Evolutionary conservation across 2,113 vertebrate genomes (phyloP), one percentile per base, ranked within the genome.

Genomic region (Litocranius walleri): DNA sequence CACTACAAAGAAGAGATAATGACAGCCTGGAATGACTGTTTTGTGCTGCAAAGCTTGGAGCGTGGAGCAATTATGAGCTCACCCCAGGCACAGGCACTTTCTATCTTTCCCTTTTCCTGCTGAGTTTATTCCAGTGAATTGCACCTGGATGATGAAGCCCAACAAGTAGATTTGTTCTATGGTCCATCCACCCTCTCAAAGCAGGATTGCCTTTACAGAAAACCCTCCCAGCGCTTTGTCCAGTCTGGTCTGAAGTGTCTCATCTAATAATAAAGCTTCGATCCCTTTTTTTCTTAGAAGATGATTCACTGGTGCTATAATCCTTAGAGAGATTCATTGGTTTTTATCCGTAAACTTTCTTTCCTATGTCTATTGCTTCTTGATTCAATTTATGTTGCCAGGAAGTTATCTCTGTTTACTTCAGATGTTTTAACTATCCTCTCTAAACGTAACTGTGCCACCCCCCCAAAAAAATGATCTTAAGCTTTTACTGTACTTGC

Each of bases 1-100:
- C 93, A 83, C 93, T 36, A 97, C 95, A 97, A 98, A 98, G 94
- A 57, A 96, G 83, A 95, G 91, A 97, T 97, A 97, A 92, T 85
- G 87, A 84, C 89, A 97, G 89, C 57, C 45, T 61, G 54, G 94
- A 95, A 94, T 81, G 88, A 90, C 91, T 95, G 96, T 95, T 97
- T 97, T 97, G 95, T 97, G 74, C 97, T 92, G 83, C 57, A 89
- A 92, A 93, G 95, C 91, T 93, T 74, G 88, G 91, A 92, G 83
- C 17, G 17, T 78, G 80, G 83, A 91, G 86, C 94, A 95, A 97
- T 97, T 88, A 96, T 54, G 48, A 81, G 45, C 97, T 97, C 87
- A 88, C 93, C 80, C 92, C 52, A 94, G 91, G 64, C 90, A 91
- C 29, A 52, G 88, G 19, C 93, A 61, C 43, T 86, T 83, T 85